Evolutionary conservation across 2,797 vertebrate species (phyloP).

Genomic region (Diplodus puntazzo): DNA sequence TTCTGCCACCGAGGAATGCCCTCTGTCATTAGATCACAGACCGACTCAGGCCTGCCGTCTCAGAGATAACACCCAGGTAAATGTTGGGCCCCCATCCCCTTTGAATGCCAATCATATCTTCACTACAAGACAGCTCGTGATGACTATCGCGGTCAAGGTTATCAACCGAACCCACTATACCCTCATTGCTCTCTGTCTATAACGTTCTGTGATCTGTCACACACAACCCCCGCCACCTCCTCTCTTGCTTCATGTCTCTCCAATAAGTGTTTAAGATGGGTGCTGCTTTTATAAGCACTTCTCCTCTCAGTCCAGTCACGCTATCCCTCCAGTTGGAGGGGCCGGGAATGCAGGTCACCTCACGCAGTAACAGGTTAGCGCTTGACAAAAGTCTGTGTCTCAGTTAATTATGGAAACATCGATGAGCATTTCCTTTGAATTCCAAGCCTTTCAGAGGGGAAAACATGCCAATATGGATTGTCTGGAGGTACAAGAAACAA

Average conservation of each 20-base stretch:
- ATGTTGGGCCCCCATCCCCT: slow-evolving; percentile 47
- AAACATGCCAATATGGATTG: neutral
- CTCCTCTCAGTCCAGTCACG: slow-evolving; percentile 31
- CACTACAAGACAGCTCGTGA: slow-evolving; percentile 42
- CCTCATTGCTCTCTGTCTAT: slow-evolving; percentile 48
- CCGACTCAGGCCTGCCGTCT: slow-evolving; percentile 61
- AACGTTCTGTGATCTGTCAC: slow-evolving; percentile 35
- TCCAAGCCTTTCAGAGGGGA: neutral
- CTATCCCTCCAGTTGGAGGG: slow-evolving; percentile 25
- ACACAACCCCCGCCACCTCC: slow-evolving; percentile 13
- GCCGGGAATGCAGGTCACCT: slow-evolving; percentile 35
- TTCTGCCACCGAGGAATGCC: slow-evolving; percentile 43
- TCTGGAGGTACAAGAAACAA: neutral
- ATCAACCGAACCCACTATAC: slow-evolving; percentile 44
- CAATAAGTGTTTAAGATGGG: slow-evolving; percentile 25
- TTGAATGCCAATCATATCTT: slow-evolving; percentile 72
- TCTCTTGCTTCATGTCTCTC: neutral
- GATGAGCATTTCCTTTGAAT: slow-evolving; percentile 30
- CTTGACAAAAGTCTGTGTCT: slow-evolving; percentile 40
- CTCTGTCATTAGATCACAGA: slow-evolving; percentile 69
- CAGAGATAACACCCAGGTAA: slow-evolving; percentile 75
- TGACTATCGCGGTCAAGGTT: slow-evolving; percentile 69
- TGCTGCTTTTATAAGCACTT: slow-evolving; percentile 28
- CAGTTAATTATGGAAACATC: slow-evolving; percentile 26
- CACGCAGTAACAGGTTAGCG: slow-evolving; percentile 41